These are phyloP conservation scores for Ibidorhyncha struthersii DNA, from an alignment of 2,113 vertebrate genomes.

Conservation along the genomic window DNA sequence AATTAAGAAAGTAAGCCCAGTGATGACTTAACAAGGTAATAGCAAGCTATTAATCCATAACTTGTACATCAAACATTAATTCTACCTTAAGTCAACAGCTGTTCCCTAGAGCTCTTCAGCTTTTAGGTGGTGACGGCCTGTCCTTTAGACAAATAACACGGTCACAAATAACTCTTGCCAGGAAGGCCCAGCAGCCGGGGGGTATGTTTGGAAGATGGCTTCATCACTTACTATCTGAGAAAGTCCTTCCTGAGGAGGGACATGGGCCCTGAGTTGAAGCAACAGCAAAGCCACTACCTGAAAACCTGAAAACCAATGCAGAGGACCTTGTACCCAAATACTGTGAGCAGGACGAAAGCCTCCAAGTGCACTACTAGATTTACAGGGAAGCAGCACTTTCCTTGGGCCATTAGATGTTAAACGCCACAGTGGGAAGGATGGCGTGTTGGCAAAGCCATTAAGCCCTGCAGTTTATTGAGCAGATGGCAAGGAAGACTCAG, in stretches of 20 bases:
- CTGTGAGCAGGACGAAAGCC: rapidly evolving
- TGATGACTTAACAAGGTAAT: neutral
- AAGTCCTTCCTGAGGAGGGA: neutral
- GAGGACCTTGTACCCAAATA: neutral
- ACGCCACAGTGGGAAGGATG: neutral
- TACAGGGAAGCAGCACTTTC: neutral
- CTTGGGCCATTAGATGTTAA: neutral
- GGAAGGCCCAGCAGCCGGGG: neutral
- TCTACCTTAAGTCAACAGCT: neutral
- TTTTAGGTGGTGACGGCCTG: neutral
- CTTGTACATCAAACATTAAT: neutral
- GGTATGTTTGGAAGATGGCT: neutral
- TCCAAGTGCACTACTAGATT: neutral
- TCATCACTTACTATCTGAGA: neutral
- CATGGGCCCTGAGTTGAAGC: neutral
- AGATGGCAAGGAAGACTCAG: neutral
- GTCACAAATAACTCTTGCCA: neutral
- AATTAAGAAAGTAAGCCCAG: neutral
- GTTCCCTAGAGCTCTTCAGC: neutral
- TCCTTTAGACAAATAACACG: neutral
- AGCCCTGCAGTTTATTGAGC: neutral
- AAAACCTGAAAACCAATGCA: neutral
- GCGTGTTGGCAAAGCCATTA: neutral
- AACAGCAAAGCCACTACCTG: neutral
- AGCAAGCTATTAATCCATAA: neutral